Conservation (phyloP, 1,140 invertebrate genomes). For the Drosophila truncata region DNA sequence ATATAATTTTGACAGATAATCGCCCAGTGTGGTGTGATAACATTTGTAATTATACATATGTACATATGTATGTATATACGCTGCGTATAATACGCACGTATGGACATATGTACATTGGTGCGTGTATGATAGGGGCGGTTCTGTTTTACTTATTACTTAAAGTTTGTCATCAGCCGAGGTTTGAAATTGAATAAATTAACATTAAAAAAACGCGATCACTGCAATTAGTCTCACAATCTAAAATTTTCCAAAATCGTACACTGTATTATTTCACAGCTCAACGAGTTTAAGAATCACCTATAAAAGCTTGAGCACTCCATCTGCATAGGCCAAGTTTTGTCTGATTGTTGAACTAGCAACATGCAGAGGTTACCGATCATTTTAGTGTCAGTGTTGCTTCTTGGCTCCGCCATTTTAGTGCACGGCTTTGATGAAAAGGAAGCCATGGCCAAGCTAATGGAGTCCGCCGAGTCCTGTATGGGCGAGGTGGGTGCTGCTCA, state of each 20-base stretch:
- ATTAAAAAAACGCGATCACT: slow-evolving; percentile 10
- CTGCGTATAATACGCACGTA: background rate
- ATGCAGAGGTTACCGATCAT: slow-evolving; percentile 41
- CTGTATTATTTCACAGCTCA: slow-evolving; percentile 73
- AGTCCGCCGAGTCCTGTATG: slow-evolving; percentile 46
- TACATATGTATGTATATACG: background rate
- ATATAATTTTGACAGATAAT: too few species aligned
- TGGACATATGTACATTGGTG: background rate
- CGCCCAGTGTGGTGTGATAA: background rate
- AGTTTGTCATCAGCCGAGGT: background rate
- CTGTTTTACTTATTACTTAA: slow-evolving; percentile 8
- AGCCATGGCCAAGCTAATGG: slow-evolving; percentile 58
- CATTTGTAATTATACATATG: too few species aligned
- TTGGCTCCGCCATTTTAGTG: slow-evolving; percentile 36
- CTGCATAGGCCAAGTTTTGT: slow-evolving; percentile 11
- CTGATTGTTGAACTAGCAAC: slow-evolving; percentile 34
- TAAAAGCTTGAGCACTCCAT: slow-evolving; percentile 19
- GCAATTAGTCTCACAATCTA: slow-evolving; percentile 24
- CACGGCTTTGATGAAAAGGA: slow-evolving; percentile 61
- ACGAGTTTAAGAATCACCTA: slow-evolving; percentile 25
- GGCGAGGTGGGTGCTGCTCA: slow-evolving; percentile 51
- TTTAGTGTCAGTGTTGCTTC: slow-evolving; percentile 26
- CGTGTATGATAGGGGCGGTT: slow-evolving; percentile 26
- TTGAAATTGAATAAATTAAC: slow-evolving; percentile 9
- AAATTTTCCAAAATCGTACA: slow-evolving; percentile 27